Evolutionary conservation across 2,113 vertebrate species (phyloP), one percentile per base, ranked within the genome.

Genomic region (Etia nguti): DNA sequence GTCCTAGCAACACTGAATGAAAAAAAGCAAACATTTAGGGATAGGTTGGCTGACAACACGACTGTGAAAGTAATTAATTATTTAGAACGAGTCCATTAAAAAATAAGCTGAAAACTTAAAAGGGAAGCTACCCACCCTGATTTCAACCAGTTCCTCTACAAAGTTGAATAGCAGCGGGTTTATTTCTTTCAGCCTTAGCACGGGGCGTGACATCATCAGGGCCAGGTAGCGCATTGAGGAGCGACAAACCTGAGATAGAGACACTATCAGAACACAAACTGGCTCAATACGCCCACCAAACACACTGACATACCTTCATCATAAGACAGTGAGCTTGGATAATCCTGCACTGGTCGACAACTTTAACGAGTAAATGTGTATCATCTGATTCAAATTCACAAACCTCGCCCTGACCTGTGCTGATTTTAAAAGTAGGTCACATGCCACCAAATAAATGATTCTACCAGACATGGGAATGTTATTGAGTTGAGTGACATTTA

Each of bases 81-180:
- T 77, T 48, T 26, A 50, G 48, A 31, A 77, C 1, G 2, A 50
- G 43, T 41, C n/a, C 26, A 26, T 43, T 22, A 80, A 43, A 50
- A 57, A 57, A 43, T 43, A 43, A 9, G 22, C 10, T 60, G 6
- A 43, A 22, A 50, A 31, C 22, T 50, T 77, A 15, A 85, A 29
- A 48, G 7, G 29, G 1, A 83, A 62, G 55, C 20, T 41, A 50
- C 97, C 94, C 89, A 99, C 99, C 95, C 98, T 96, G 91, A 99
- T 99, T 96, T 99, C 98, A 41, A 99, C 98, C 92, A 99, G 97
- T 89, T 99, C 98, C 93, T 99, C 98, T 92, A 99, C 98, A 10
- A 98, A 98, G 96, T 98, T 99, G 95, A 99, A 99, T 13, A 99
- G 97, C 92, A 99, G 95, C 0, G 99, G 99, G 94, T 99, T 99